Base-by-base conservation (phyloP, 2,888 invertebrate genomes). In the Scrobipalpa atriplicella region DNA sequence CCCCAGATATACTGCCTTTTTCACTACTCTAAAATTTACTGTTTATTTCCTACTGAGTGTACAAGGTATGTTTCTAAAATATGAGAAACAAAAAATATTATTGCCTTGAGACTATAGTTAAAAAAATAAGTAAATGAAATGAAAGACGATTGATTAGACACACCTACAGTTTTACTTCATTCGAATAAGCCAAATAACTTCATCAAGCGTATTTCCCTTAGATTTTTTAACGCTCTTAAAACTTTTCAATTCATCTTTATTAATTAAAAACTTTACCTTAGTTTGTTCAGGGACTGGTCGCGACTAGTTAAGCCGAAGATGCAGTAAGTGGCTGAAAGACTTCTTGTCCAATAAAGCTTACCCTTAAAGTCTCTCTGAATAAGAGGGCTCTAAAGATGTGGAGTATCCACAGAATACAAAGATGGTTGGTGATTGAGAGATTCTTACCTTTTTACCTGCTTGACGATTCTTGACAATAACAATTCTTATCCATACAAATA, bases 261-360 rank as follows among this genome's bases (percentile, higher is more conserved):
- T 52, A 52, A 52, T 52, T 52, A 52, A 18, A 9, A 19, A 52
- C 52, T 52, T 19, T 52, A 19, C 52, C 52, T 52, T 19, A 21
- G 18, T 52, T 52, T 52, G 21, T 52, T 52, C 11, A 52, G 18
- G 21, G 18, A 16, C 2, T 52, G 10, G 54, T 21, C 19, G 54
- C 54, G 21, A 21, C 13, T 21, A 56, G 21, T 56, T 56, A 56
- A 13, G 21, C 13, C 21, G 54, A 56, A 56, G 21, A 29, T 21
- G 54, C 11, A 21, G 1, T 56, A 21, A 56, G 54, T 56, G 54
- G 13, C 29, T 56, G 9, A 52, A 52, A 56, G 21, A 21, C 11
- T 56, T 13, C 54, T 56, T 21, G 21, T 21, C 13, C 21, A 56
- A 56, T 21, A 56, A 56, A 19, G 21, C 19, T 19, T 21, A 21